Evolutionary conservation across 2,113 vertebrate genomes (phyloP).

Genomic region (Cololabis saira): DNA sequence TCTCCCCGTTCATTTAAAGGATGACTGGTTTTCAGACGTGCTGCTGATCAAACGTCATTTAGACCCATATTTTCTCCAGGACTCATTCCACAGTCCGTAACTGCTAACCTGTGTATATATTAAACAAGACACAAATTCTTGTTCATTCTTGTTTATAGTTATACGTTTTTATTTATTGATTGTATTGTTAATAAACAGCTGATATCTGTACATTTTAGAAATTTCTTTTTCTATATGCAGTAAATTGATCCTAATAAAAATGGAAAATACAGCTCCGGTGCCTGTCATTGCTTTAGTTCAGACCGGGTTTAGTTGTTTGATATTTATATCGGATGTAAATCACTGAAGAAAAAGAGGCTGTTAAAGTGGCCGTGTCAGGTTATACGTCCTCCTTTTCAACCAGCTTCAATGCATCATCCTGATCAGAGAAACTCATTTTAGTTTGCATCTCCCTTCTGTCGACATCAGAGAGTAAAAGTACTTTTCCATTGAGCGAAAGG

Average conservation of each 20-base stretch:
- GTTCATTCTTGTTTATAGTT: constrained; percentile 47
- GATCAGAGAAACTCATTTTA: no score
- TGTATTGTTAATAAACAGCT: constrained; percentile 31
- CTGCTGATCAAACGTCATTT: constrained; percentile 22
- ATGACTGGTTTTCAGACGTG: constrained; percentile 36
- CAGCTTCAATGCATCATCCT: no score
- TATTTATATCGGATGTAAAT: no score
- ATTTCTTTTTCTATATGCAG: constrained; percentile 26
- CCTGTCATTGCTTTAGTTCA: background rate
- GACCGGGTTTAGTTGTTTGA: no score
- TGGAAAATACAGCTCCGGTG: background rate
- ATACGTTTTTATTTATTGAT: constrained; percentile 59
- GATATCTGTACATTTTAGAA: constrained; percentile 48
- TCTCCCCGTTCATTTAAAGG: constrained; percentile 25
- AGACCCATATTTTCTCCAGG: background rate
- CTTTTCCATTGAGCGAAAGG: no score
- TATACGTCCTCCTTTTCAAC: no score
- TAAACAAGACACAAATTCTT: constrained; percentile 37
- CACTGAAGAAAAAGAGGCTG: no score
- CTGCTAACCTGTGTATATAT: constrained; percentile 14
- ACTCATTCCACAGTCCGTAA: constrained; percentile 46
- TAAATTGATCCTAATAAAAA: constrained; percentile 24
- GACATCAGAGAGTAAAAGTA: no score
- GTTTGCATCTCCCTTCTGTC: no score
- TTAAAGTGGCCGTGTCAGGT: no score